phyloP scores from a whole-genome alignment of 2,113 vertebrate species.

The Hylia prasina region DNA sequence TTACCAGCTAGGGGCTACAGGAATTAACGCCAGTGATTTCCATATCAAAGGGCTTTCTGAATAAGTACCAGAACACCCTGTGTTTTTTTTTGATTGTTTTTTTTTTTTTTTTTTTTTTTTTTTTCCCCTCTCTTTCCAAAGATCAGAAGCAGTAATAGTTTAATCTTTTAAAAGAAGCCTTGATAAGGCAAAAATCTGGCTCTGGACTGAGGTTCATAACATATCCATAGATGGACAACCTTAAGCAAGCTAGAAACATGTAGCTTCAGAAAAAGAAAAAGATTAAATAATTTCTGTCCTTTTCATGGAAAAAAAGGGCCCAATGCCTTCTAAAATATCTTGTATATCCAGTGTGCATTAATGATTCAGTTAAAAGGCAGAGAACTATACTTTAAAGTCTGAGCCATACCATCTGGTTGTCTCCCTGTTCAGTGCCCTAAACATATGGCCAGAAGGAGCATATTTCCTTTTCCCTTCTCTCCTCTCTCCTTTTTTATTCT shows the following conservation, averaged over 20 bases:
- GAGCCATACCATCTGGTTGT: slow-evolving; percentile 37
- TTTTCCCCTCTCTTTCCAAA: not conserved
- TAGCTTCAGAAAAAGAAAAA: not conserved
- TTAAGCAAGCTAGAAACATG: not conserved
- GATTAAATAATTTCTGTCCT: not conserved
- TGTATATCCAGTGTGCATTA: not conserved
- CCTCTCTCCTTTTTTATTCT: not conserved
- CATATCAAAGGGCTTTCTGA: slow-evolving; percentile 33
- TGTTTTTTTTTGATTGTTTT: too few species aligned
- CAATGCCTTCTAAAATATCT: not conserved
- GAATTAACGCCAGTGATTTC: not conserved
- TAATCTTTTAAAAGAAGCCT: not conserved
- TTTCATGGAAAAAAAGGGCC: not conserved
- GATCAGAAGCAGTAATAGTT: not conserved
- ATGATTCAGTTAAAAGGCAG: not conserved
- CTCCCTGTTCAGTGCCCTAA: slow-evolving; percentile 2
- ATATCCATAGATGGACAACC: not conserved
- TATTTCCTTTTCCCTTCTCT: not conserved
- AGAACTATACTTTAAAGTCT: not conserved
- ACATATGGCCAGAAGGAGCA: slow-evolving; percentile 20
- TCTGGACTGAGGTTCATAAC: not conserved
- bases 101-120: too few species aligned
- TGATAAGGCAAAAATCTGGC: not conserved
- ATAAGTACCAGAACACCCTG: not conserved
- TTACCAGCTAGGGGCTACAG: not conserved